Base-by-base conservation (phyloP, 2,797 vertebrate species). In the Esox lucius region DNA sequence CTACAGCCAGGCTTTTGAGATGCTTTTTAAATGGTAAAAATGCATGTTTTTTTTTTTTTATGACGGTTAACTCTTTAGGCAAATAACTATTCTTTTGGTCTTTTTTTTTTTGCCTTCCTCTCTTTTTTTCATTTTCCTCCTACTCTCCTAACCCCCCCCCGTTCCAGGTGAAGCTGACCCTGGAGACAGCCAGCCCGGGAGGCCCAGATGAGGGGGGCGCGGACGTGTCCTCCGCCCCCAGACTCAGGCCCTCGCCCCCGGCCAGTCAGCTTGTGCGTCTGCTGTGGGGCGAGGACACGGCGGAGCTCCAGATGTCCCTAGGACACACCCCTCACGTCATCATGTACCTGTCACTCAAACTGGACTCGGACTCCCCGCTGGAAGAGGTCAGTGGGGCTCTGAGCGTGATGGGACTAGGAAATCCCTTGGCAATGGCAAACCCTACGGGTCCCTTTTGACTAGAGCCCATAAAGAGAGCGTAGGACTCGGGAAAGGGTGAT, bases 331-430 rank as follows among this genome's bases (percentile, higher is more conserved):
- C 97, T 1, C 97, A 98, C 67, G 85, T 97, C 0, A 77, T 93
- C 82, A 97, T 99, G 97, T 98, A 95, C 82, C 96, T 99, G 80
- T 92, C 95, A 0, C 94, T 97, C 0, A 95, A 95, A 78, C 91
- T 96, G 80, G 95, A 98, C 87, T 96, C 96, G 0, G 92, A 96
- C 9, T 85, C 93, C 0, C 87, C 91, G 1, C 95, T 94, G 82
- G 97, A 98, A 48, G 97, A 98, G 95, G 97, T 95, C 26, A 65
- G 61, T 64, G 15, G 9, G 7, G 24, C 56, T 24, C 17, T 9
- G 56, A n/a, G 9, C 22, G n/a, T n/a, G 17, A 61, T 26, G n/a
- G 49, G 33, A 12, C 49, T 51, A 51, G 49, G 49, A 1, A 12
- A 51, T 51, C 49, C 51, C 51, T 56, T 2, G 4, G 2, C 51